Base-by-base conservation (phyloP, 2,888 invertebrate genomes). In the Argyresthia albistria region DNA sequence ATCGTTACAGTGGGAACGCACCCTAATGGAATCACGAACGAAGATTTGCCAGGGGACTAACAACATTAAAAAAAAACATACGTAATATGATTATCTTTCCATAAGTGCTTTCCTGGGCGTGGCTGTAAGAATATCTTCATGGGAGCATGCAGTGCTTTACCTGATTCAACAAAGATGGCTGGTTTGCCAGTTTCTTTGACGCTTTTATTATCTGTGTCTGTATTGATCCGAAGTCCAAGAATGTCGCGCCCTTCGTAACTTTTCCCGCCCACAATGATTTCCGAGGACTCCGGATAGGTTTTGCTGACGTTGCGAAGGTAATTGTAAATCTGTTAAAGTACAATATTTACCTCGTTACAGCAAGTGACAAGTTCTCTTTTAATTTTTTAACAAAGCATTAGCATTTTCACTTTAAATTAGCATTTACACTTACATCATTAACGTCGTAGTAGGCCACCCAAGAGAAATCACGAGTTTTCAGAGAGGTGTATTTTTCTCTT, bases 381-480 rank as follows among this genome's bases (percentile, higher is more conserved):
- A 9, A n/a, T 16, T 46, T 16, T 46, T 3, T 16, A 10, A 15
- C 4, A 9, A 46, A 8, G 35, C 8, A 25, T 10, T 6, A 46
- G 6, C 3, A 46, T 8, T 9, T 46, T 4, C 46, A 46, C 15
- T 9, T 8, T 46, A 15, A 8, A 4, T 12, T 8, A 16, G n/a
- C 46, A 9, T n/a, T 8, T 46, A 16, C 14, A 70, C 78, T 76
- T 57, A 83, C 83, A 52, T 89, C 89, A 8, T 89, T 83, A 37
- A 93, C 74, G 10, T 86, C 86, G 61, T 92, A 87, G 63, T 93
- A 94, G 0, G 84, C 83, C 0, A 75, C 88, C 90, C 92, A 93
- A 10, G 88, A 88, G 55, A 91, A 91, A 0, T 59, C 67, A 15
- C 66, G 59, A 25, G 57, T 52, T n/a, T 61, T 53, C 3, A 69